Evolutionary conservation across 53 echinoderm and acorn worm genomes (phyloP).

Genomic region (Crossaster papposus): DNA sequence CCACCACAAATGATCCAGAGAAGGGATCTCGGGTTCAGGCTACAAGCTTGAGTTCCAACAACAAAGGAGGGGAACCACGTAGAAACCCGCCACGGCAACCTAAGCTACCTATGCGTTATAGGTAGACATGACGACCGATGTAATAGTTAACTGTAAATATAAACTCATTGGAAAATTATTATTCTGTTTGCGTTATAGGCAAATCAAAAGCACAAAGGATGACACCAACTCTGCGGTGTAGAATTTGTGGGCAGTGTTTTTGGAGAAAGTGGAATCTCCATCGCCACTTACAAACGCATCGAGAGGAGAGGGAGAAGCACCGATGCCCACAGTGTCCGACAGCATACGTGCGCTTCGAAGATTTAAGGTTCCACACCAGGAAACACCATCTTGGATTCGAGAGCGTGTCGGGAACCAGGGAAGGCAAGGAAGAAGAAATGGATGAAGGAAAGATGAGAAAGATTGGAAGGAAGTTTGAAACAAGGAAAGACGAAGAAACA

Average conservation of each 20-base stretch:
- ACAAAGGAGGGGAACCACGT: neutral
- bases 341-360: neutral
- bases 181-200: neutral
- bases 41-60: neutral
- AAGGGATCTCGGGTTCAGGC: neutral
- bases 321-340: neutral
- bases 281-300: neutral
- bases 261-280: neutral
- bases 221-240: neutral
- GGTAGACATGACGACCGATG: neutral
- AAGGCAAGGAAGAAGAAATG: neutral
- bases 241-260: neutral
- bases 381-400: neutral
- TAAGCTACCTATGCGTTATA: neutral
- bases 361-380: neutral
- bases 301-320: neutral
- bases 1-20: neutral
- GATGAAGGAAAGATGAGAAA: too few relatives aligned
- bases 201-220: too few relatives aligned
- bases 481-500: neutral
- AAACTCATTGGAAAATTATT: neutral
- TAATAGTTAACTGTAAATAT: too few relatives aligned
- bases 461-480: neutral
- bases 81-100: neutral
- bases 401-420: too few relatives aligned